Base-by-base conservation (phyloP, 2,888 invertebrate species). In the Lordiphosa fenestrarum region DNA sequence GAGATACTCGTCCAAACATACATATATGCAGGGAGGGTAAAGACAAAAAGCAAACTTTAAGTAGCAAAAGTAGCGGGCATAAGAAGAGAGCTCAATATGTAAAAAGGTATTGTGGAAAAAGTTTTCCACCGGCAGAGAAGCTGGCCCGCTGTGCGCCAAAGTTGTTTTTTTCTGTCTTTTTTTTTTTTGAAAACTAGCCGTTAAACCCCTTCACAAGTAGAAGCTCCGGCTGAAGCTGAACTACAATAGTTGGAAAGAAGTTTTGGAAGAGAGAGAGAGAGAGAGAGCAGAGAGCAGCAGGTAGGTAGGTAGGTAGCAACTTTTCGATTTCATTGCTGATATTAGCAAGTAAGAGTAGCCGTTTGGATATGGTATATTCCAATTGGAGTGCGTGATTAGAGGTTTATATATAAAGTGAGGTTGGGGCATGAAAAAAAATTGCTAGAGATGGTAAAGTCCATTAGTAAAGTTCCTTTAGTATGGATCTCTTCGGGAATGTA, bases 41-140 rank as follows among this genome's bases (percentile, higher is more conserved):
- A 83, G 83, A 82, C 76, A 84, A 72, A 82, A 80, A 66, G 80
- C 85, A 67, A 78, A 78, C 84, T 78, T 84, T 82, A 78, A 84
- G 77, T 84, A 77, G 84, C 84, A 84, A 73, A 73, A 73, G 68
- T 61, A 62, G 65, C 80, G 60, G 49, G 49, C 50, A 44, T 49
- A 41, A 37, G 23, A 59, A 33, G 21, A 33, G 57, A 48, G 41
- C 53, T 42, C 49, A 42, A 67, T 61, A 67, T 61, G 68, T 66
- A 54, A 61, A 57, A 51, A 57, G 66, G 68, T 56, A 66, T 70
- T 83, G 75, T 81, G 67, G 56, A 73, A 74, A 74, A 74, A 53
- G 71, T 84, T 81, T 46, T 36, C 10, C 54, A 30, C 30, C 3
- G 10, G 9, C 30, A 9, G 9, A 30, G 39, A 19, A 41, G 63